phyloP scores from a whole-genome alignment of 2,888 invertebrate species.

The Cryptocephalus primarius region DNA sequence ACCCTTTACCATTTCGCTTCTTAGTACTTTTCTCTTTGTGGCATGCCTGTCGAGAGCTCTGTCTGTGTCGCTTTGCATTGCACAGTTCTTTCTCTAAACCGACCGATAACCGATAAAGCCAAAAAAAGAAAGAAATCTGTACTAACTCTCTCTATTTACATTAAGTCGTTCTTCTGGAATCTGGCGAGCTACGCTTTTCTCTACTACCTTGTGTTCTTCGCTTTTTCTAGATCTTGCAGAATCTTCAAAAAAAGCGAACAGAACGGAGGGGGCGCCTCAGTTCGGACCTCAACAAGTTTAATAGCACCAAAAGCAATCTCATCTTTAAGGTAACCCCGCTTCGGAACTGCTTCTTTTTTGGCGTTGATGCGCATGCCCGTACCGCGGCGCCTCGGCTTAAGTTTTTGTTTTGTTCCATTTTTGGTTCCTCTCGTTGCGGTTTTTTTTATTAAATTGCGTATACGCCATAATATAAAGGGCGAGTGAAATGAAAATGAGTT shows the following conservation, averaged over 20 bases:
- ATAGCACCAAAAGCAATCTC: slow-evolving; percentile 95
- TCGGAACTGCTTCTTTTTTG: slow-evolving; percentile 35
- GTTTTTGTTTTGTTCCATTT: neutral
- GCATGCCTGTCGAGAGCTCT: slow-evolving; percentile 16
- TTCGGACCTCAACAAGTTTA: slow-evolving; percentile 86
- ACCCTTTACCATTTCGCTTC: slow-evolving; percentile 1
- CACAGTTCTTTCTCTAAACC: slow-evolving; percentile 13
- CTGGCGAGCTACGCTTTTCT: slow-evolving; percentile 41
- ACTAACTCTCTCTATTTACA: slow-evolving; percentile 6
- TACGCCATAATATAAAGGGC: too few relatives aligned
- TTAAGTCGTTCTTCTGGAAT: slow-evolving; percentile 35
- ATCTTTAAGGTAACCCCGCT: slow-evolving; percentile 90
- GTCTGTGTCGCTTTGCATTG: slow-evolving; percentile 24
- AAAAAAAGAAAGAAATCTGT: slow-evolving; percentile 6
- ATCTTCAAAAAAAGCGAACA: slow-evolving; percentile 98
- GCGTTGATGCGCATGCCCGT: slow-evolving; percentile 32
- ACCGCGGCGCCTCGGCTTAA: slow-evolving; percentile 36
- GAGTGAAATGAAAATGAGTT: too few relatives aligned
- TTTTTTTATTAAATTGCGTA: too few relatives aligned
- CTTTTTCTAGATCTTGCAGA: slow-evolving; percentile 97
- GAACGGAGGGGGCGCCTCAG: slow-evolving; percentile 94
- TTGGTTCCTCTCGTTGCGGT: too few relatives aligned
- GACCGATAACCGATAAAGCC: slow-evolving; percentile 1
- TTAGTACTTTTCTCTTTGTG: slow-evolving; percentile 5
- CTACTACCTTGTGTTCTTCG: slow-evolving; percentile 80